phyloP scores from a whole-genome alignment of 2,797 vertebrate genomes.

The Macropodus opercularis region DNA sequence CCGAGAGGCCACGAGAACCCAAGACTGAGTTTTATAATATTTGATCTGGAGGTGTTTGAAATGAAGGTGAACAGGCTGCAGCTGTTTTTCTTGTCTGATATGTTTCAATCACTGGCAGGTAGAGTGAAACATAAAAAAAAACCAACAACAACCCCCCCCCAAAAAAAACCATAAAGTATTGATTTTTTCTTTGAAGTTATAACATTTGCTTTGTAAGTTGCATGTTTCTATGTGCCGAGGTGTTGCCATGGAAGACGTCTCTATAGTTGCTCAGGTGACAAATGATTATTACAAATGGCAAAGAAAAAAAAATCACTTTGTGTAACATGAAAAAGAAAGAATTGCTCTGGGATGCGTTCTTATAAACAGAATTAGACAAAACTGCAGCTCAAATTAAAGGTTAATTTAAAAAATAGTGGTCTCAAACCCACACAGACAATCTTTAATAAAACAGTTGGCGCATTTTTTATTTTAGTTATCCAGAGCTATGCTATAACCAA shows the following conservation, averaged over 20 bases:
- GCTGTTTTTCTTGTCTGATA: constrained; percentile 29
- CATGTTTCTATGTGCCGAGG: neutral
- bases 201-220: constrained; percentile 4
- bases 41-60: constrained; percentile 52
- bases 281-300: too few relatives aligned
- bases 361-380: neutral
- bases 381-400: neutral
- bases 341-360: neutral
- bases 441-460: neutral
- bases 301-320: neutral
- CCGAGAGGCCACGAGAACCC: constrained; percentile 30
- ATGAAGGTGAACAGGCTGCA: constrained; percentile 28
- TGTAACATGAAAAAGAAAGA: neutral
- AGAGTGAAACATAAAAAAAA: constrained; percentile 13
- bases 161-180: neutral
- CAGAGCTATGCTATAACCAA: too few relatives aligned
- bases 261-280: neutral
- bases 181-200: neutral
- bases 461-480: too few relatives aligned
- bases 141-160: too few relatives aligned
- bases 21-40: constrained; percentile 43
- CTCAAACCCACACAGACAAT: neutral
- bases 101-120: constrained; percentile 21
- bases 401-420: constrained; percentile 5
- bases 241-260: neutral